Conservation (phyloP, 2,113 vertebrate species). For the Grammomys surdaster region DNA sequence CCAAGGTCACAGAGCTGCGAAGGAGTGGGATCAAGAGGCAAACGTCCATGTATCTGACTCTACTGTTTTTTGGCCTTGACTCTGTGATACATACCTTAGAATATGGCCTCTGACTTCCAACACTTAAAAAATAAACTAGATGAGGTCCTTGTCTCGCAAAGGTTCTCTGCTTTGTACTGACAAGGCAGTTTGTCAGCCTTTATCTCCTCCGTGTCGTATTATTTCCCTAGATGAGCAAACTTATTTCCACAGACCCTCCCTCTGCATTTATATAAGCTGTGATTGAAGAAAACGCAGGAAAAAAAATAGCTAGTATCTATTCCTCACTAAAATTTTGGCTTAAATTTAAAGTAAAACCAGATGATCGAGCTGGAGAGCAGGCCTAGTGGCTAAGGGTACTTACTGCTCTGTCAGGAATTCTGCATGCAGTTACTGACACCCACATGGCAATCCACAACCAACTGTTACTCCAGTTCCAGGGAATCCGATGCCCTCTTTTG, state of each 20-base stretch:
- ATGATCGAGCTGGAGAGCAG: neutral
- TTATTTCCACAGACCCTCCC: neutral
- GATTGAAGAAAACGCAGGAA: constrained; percentile 34
- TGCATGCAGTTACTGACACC: neutral
- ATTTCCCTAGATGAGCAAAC: neutral
- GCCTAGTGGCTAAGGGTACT: neutral
- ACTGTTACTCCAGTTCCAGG: neutral
- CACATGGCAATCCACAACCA: neutral
- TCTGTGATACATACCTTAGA: neutral
- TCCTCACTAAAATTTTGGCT: neutral
- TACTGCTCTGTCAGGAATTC: neutral
- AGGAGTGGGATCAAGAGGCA: neutral
- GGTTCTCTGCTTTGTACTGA: neutral
- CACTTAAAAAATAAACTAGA: neutral
- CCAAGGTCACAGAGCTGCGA: constrained; percentile 24
- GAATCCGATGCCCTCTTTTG: neutral
- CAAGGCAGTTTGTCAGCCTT: neutral
- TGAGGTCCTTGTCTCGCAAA: neutral
- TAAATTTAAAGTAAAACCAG: constrained; percentile 53
- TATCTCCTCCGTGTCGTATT: neutral
- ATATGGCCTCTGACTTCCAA: neutral
- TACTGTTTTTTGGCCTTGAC: neutral
- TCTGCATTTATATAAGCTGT: neutral
- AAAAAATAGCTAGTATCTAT: neutral
- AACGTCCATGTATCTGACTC: neutral